Evolutionary conservation across 2,888 invertebrate species (phyloP), one percentile per base, ranked within the genome.

Genomic region (Ligdia adustata): DNA sequence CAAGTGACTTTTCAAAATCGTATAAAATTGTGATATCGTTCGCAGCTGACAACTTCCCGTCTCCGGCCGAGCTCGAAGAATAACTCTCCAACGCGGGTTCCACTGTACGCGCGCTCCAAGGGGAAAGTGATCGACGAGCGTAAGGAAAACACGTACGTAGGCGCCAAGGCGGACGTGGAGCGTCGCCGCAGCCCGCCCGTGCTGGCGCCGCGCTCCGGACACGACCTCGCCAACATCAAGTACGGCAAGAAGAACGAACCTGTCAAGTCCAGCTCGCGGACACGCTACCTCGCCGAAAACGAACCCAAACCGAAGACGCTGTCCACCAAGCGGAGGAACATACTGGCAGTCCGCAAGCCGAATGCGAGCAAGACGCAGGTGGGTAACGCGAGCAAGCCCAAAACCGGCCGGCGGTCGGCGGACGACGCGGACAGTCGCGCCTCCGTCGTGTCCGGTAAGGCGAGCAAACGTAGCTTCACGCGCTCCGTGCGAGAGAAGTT

Each of bases 91-190:
- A 64, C 75, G 4, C 74, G 86, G 11, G 71, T 64, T 60, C 87
- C 85, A 24, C 69, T 82, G 13, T 89, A 79, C 73, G 72, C 76
- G 12, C 84, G 89, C 37, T 70, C 82, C 38, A 89, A 88, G 51
- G 76, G 64, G 3, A 89, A 88, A 46, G 80, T 76, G 32, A 80
- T 75, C 2, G 88, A 89, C 52, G 90, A 90, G 44, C 79, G 89
- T 47, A 90, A 90, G 51, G 90, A 90, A 62, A 90, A 90, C 76
- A 72, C 90, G 1, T 90, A 85, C 74, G 76, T 64, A 9, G 83
- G 79, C 32, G 83, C 80, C 28, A 84, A 83, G 54, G 66, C 69
- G 3, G 86, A 83, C 61, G 14, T 72, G 3, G 85, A 85, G 35
- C 71, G 73, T 12, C 63, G 62, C 20, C 73, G 76, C 22, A 64